Percentiles rank a stretch among this genome's conserved stretches.
Evolutionary conservation across 1,140 invertebrate genomes (phyloP).

Genomic region (Neoseiulus cucumeris): DNA sequence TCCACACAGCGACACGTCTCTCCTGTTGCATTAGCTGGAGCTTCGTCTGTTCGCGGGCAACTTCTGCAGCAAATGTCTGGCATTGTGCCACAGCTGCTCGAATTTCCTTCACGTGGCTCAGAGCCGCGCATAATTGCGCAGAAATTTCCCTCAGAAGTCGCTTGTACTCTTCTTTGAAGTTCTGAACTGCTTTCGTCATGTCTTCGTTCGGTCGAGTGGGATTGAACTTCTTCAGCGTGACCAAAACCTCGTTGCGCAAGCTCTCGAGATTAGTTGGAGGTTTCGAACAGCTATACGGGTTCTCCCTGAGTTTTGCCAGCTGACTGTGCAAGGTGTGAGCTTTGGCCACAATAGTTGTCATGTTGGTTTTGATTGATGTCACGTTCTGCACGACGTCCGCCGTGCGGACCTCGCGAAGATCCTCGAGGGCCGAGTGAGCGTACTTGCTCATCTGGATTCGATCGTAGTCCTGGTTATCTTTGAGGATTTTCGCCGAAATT

Average conservation of each 20-base stretch:
- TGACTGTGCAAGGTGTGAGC: neutral
- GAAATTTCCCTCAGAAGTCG: neutral
- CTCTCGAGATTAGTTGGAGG: neutral
- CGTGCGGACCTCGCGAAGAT: neutral
- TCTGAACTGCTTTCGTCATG: neutral
- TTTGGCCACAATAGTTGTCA: neutral
- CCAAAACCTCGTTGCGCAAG: neutral
- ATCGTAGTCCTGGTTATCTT: neutral
- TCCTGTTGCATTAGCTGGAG: neutral
- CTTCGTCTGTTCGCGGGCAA: neutral
- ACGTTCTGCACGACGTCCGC: neutral
- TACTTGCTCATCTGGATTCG: neutral
- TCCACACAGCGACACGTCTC: neutral
- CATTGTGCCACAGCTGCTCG: neutral
- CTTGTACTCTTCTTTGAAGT: neutral
- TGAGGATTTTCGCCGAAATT: neutral
- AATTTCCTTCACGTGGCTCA: neutral
- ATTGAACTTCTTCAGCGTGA: neutral
- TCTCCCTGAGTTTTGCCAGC: neutral
- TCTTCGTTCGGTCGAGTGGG: neutral
- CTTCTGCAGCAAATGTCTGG: neutral
- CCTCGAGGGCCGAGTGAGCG: neutral
- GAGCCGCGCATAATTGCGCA: neutral
- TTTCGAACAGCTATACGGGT: neutral
- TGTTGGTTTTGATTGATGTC: neutral